Evolutionary conservation across 2,113 vertebrate genomes (phyloP), one percentile per base, ranked within the genome.

Genomic region (Bubo blakistoni): DNA sequence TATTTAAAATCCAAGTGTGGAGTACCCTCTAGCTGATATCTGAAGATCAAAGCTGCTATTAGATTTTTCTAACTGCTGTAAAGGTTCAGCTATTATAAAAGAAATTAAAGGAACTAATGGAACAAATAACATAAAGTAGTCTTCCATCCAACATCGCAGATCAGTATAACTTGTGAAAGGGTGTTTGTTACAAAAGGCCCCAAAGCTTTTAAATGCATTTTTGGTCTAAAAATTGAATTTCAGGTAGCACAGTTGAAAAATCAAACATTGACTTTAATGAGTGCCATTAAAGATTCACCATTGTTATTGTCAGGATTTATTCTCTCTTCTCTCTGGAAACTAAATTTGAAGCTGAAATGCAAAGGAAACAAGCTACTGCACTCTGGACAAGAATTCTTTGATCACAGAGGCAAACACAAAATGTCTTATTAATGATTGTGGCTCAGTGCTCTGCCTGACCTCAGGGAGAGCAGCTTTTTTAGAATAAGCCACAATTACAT

Each of bases 51-150:
- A 98, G 94, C 65, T 91, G 74, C 80, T 90, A 94, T 97, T 97
- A 94, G 51, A 81, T 79, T 91, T 97, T 94, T 94, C 87, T 27
- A 76, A 76, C 92, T 81, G 34, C 77, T 94, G 40, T 73, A 96
- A 87, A 96, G 58, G 79, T 93, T 95, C 66, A 93, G 83, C 76
- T 96, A 80, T 88, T 95, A 87, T 76, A 89, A 88, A 97, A 88
- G 90, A 84, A 98, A 98, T 97, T 97, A 95, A 97, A 97, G 84
- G 92, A 80, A 82, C 92, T 96, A 97, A 97, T 93, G 94, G 97
- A 97, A 97, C 51, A 80, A 91, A 97, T 92, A 94, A 96, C 73
- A 91, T 89, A 87, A 96, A 95, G 90, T 92, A 95, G 88, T 49
- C 69, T 95, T 94, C 94, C 74, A 84, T 93, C 57, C 73, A 80